Base-by-base conservation (phyloP, 2,797 vertebrate species). In the Momotus momota region DNA sequence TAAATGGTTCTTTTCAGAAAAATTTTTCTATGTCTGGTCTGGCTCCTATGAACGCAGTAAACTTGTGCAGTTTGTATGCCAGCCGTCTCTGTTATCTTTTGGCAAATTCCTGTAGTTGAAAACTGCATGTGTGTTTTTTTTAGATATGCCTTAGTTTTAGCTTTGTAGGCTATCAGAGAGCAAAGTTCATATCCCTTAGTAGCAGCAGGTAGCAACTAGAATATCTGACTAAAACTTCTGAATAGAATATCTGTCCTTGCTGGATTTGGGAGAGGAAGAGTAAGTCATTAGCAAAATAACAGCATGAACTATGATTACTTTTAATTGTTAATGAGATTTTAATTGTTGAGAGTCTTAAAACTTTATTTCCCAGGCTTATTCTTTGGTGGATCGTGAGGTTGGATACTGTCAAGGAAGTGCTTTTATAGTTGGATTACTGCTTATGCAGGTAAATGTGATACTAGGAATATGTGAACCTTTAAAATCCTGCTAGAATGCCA, bases 331-430 rank as follows among this genome's bases (percentile, higher is more conserved):
- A 58, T 54, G 38, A 81, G 9, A 7, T 58, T 81, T 88, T 84
- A 80, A 58, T 91, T 88, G 29, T 92, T 90, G 25, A 91, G 22
- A 43, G 17, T 88, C 66, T 94, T 82, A 72, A 55, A 81, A 86
- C 81, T 97, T 96, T 85, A 82, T 89, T 78, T 98, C 91, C 60
- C 92, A 99, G 99, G 99, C 99, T 6, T 99, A 99, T 97, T 99
- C 99, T 88, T 98, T 99, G 98, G 99, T 99, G 96, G 99, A 99
- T 97, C 98, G 99, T 27, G 99, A 99, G 93, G 99, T 99, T 69
- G 99, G 99, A 65, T 99, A 99, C 93, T 99, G 99, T 97, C 99
- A 99, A 97, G 99, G 99, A 94, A 99, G 99, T 31, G 99, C 99
- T 51, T 99, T 99, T 97, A 99, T 99, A 78, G 99, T 99, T 55